phyloP scores from a whole-genome alignment of 2,113 vertebrate genomes.

The Trogon surrucura region DNA sequence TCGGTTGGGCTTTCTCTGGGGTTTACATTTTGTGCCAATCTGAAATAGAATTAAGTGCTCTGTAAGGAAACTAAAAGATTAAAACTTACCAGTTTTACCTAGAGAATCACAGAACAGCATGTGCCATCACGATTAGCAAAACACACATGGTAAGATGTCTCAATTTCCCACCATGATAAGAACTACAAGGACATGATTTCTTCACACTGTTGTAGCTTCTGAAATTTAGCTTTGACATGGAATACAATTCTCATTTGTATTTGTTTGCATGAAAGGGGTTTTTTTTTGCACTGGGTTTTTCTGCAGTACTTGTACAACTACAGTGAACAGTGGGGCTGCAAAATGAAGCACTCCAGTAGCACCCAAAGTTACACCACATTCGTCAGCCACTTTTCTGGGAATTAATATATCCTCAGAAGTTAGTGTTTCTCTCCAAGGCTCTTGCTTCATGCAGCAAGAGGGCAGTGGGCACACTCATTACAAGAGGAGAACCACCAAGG shows the following conservation, averaged over 20 bases:
- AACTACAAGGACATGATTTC: background rate
- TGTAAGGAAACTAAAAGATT: background rate
- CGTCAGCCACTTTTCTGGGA: background rate
- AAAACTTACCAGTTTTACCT: background rate
- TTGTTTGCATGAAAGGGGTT: background rate
- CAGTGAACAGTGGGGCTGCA: rapidly evolving
- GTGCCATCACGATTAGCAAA: background rate
- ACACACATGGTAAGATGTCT: background rate
- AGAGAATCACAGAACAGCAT: background rate
- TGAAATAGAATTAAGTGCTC: background rate
- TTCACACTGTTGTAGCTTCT: background rate
- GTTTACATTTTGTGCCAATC: background rate
- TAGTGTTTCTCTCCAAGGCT: background rate
- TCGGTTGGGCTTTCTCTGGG: background rate
- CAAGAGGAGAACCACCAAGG: background rate
- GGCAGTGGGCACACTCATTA: background rate
- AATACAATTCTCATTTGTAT: background rate
- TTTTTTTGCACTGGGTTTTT: background rate
- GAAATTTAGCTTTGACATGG: background rate
- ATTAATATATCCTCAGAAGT: background rate
- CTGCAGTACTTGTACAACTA: background rate
- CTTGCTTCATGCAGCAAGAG: background rate
- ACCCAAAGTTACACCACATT: background rate
- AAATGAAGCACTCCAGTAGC: background rate
- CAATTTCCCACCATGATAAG: background rate